Evolutionary conservation across 2,888 invertebrate genomes (phyloP), one percentile per base, ranked within the genome.

Genomic region (Drosophila acutilabella): DNA sequence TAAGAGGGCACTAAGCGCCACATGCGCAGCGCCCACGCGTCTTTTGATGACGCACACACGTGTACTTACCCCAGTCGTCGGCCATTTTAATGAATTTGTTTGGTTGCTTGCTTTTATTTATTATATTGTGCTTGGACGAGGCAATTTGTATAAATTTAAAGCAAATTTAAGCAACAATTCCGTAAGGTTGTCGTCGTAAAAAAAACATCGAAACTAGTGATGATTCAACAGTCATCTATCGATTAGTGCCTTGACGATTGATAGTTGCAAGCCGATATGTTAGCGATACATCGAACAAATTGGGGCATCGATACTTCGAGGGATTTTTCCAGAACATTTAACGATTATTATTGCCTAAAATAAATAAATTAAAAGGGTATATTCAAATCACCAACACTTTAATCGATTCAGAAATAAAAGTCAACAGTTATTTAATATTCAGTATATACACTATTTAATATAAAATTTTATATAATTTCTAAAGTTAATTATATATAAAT

Each of bases 1-100:
- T 36, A 11, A 16, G 30, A 16, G 40, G 44, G 36, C 41, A 51
- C 45, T 20, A 40, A 68, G 75, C 74, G 81, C 78, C 84, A 81
- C 81, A 80, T 83, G 77, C 80, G 81, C 86, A 64, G 64, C 86
- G 71, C 83, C 80, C 78, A 80, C 86, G 60, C 53, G 64, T 30
- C 44, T 61, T 62, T 48, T 60, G 53, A 66, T 71, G 78, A 78
- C 74, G 73, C 81, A 67, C 40, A 48, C 79, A 64, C 64, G 64
- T 68, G 23, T 57, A 89, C 94, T 91, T 93, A 95, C 95, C 95
- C 95, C 95, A 95, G 92, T 95, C 95, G 92, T 95, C 95, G 83
- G 95, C 95, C 95, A 95, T 95, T 62, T 73, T 62, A 42, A 54
- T 51, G 44, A 53, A 61, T 70, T 47, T 52, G 30, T 48, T 60